Evolutionary conservation across 2,797 vertebrate species (phyloP).

Genomic region (Urocyon cinereoargenteus): DNA sequence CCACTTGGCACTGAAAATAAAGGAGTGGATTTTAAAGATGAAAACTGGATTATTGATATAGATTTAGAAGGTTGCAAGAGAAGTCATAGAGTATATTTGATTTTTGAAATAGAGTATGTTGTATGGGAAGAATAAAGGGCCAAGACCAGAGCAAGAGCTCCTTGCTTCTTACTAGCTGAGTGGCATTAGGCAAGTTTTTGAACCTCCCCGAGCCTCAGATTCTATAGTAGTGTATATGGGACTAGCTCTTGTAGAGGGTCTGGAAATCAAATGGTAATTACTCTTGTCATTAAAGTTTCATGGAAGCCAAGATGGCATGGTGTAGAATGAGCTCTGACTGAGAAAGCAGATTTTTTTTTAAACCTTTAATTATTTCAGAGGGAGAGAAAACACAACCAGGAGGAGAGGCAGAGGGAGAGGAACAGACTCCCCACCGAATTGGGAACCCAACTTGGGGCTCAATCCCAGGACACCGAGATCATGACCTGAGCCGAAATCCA

Average conservation of each 20-base stretch:
- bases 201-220: background rate
- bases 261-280: background rate
- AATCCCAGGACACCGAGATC: background rate
- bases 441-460: background rate
- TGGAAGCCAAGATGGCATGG: background rate
- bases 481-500: background rate
- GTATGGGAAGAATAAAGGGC: background rate
- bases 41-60: background rate
- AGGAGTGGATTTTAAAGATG: background rate
- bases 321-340: background rate
- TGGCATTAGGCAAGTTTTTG: background rate
- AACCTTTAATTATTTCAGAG: background rate
- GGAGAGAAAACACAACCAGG: background rate
- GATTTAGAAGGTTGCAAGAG: constrained; percentile 45
- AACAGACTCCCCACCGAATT: background rate
- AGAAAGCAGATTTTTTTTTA: background rate
- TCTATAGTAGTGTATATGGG: background rate
- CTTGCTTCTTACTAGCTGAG: background rate
- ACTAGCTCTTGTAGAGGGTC: background rate
- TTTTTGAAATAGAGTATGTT: background rate
- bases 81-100: background rate
- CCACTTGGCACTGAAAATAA: background rate
- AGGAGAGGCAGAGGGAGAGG: background rate
- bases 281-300: background rate
- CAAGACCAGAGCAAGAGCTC: background rate